These are phyloP conservation scores for Trichoplax adhaerens DNA, from an alignment of 37 sponge, comb jelly and placozoan species.

Conservation along the genomic window DNA sequence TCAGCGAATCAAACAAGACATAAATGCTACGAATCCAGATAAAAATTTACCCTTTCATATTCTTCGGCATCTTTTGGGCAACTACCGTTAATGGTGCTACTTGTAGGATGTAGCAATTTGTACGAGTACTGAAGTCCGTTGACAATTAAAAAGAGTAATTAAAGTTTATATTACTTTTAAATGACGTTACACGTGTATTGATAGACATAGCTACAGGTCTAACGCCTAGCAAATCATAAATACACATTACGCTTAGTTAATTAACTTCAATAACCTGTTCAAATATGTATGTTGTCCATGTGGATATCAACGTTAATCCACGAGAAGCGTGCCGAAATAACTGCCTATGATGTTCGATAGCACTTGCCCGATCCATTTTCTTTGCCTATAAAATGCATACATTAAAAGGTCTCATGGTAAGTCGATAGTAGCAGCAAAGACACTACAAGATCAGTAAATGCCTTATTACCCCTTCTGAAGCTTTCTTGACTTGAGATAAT, in stretches of 20 bases:
- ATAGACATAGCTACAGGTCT: too few relatives aligned
- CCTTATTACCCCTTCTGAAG: too few relatives aligned
- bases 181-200: too few relatives aligned
- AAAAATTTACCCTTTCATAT: conserved; percentile 65
- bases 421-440: too few relatives aligned
- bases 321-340: conserved; percentile 64
- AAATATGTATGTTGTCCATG: conserved; percentile 76
- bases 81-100: conserved; percentile 71
- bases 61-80: conserved; percentile 86
- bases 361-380: too few relatives aligned
- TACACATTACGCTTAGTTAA: too few relatives aligned
- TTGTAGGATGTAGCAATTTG: conserved; percentile 88
- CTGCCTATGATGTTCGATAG: background rate
- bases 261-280: conserved; percentile 34
- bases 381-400: too few relatives aligned
- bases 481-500: too few relatives aligned
- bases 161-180: too few relatives aligned
- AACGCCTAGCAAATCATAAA: too few relatives aligned
- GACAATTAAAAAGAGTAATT: background rate
- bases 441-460: too few relatives aligned
- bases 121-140: conserved; percentile 58
- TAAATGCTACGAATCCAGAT: background rate
- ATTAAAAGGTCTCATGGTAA: too few relatives aligned
- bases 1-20: background rate
- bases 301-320: conserved; percentile 69